Evolutionary conservation across 2,113 vertebrate species (phyloP).

Genomic region (Equus przewalskii): DNA sequence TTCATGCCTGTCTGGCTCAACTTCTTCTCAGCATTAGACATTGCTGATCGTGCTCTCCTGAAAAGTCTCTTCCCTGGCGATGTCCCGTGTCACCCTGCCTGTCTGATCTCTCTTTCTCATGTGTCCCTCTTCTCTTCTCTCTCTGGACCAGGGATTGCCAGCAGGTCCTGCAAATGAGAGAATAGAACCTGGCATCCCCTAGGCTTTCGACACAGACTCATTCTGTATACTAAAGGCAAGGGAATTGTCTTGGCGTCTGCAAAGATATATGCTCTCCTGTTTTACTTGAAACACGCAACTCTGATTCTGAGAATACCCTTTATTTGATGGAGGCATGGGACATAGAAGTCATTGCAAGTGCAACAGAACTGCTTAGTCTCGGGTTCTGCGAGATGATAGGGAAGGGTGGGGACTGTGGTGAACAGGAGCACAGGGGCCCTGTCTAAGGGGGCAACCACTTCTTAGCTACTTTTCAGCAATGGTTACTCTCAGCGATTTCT

Average conservation of each 20-base stretch:
- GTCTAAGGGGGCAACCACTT: neutral
- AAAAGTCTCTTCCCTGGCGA: neutral
- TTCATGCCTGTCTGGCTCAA: neutral
- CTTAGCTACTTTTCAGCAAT: neutral
- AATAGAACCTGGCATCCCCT: neutral
- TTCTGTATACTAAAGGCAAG: neutral
- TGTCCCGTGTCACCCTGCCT: neutral
- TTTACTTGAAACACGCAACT: neutral
- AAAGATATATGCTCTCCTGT: neutral
- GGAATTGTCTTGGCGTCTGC: neutral
- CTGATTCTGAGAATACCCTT: neutral
- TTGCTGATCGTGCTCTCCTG: neutral
- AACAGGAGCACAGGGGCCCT: neutral
- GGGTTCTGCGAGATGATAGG: neutral
- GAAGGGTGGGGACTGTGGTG: neutral
- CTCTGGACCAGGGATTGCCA: neutral
- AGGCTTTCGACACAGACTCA: neutral
- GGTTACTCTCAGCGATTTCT: neutral
- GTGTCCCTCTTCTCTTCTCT: neutral
- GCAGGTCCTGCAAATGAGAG: neutral
- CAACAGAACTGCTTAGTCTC: neutral
- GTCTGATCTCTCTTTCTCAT: neutral
- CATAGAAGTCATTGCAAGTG: neutral
- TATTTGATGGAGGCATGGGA: neutral
- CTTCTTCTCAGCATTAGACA: neutral